Percentiles rank a stretch among this genome's conserved stretches.
Conservation (phyloP, 2,113 vertebrate species). For the Phalacrocorax pelagicus region DNA sequence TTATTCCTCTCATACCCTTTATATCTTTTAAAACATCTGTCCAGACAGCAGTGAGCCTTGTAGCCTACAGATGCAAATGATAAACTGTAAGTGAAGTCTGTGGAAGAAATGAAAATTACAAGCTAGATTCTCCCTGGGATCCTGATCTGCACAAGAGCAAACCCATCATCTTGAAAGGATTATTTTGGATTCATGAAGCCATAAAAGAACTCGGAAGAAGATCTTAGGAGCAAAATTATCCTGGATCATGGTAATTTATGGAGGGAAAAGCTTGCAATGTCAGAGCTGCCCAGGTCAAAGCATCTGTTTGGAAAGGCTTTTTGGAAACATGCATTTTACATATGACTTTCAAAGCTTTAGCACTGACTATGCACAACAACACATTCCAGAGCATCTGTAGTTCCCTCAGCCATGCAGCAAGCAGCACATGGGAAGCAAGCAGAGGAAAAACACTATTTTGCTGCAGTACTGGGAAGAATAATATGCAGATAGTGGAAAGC, state of each 20-base stretch:
- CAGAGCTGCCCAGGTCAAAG: background rate
- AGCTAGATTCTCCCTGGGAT: background rate
- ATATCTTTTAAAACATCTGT: background rate
- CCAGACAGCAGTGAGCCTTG: background rate
- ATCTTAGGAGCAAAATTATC: background rate
- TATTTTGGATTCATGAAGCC: background rate
- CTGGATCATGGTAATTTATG: background rate
- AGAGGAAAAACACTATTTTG: accelerated
- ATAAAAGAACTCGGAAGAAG: background rate
- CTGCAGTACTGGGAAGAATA: accelerated
- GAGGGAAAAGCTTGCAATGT: accelerated
- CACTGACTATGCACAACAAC: accelerated
- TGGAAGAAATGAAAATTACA: background rate
- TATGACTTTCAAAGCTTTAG: background rate
- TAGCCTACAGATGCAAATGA: background rate
- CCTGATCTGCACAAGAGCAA: background rate
- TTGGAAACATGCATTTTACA: accelerated
- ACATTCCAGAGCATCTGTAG: background rate
- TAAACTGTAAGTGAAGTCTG: background rate
- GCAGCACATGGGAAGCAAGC: background rate
- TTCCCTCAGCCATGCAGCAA: background rate
- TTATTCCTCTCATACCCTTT: background rate
- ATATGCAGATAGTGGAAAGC: accelerated
- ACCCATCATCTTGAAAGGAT: background rate
- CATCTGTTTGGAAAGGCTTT: background rate